Percentiles rank a stretch among this genome's conserved stretches.
phyloP scores from a whole-genome alignment of 1,140 invertebrate species.

The Sycophaga agraensis region DNA sequence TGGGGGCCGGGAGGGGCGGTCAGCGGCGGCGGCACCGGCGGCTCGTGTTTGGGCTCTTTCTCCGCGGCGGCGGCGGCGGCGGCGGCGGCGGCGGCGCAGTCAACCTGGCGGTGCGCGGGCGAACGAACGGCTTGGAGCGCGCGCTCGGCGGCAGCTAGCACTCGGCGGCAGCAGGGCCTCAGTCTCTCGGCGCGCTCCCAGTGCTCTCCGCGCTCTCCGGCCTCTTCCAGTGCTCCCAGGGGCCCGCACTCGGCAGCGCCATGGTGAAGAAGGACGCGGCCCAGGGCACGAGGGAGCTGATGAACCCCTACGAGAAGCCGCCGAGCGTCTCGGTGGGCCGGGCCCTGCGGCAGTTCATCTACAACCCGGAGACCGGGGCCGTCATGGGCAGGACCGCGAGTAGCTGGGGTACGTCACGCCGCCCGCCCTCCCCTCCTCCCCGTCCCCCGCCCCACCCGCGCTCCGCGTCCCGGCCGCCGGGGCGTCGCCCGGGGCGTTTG shows the following conservation, averaged over 20 bases:
- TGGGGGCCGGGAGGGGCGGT: too few relatives aligned
- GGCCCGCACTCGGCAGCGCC: too few relatives aligned
- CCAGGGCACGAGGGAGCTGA: slow-evolving; percentile 34
- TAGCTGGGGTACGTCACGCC: slow-evolving; percentile 71
- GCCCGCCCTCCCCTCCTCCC: background rate
- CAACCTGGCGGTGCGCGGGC: slow-evolving; percentile 44
- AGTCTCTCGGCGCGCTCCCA: too few relatives aligned
- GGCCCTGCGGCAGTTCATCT: slow-evolving; percentile 62
- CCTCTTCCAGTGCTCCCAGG: too few relatives aligned
- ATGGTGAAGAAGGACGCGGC: slow-evolving; percentile 43
- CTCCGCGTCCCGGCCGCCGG: background rate
- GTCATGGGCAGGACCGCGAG: slow-evolving; percentile 70
- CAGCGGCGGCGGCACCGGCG: too few relatives aligned
- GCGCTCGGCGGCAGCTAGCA: too few relatives aligned
- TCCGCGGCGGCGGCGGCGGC: too few relatives aligned
- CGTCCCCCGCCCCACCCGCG: background rate
- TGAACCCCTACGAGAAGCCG: slow-evolving; percentile 52
- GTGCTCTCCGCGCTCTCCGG: too few relatives aligned
- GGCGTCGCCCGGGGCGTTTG: background rate
- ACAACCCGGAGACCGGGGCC: slow-evolving; percentile 70
- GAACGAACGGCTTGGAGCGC: background rate
- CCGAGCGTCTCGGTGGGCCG: slow-evolving; percentile 40
- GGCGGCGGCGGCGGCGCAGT: slow-evolving; percentile 54
- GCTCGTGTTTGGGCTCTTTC: too few relatives aligned
- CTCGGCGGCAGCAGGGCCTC: too few relatives aligned